Base-by-base conservation (phyloP, 2,797 vertebrate genomes). In the Pantherophis alleghaniensis region DNA sequence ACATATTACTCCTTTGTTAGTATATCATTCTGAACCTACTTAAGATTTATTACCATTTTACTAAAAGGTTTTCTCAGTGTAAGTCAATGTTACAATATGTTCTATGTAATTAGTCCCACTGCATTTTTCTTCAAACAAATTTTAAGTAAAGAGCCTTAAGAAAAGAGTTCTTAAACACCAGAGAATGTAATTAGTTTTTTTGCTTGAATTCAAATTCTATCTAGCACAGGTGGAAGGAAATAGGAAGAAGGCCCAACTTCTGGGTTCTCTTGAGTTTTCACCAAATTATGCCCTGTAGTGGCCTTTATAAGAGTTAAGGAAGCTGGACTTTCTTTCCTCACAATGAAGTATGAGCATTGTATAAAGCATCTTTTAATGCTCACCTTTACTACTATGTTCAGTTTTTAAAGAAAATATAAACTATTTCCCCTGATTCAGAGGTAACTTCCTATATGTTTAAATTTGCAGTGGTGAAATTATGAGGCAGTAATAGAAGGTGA, bases 91-190 rank as follows among this genome's bases (percentile, higher is more conserved):
- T 89, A 83, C 90, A 13, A 3, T 20, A 92, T 90, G 94, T 88
- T 32, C 69, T 42, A 32, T 88, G 56, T 92, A 93, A 88, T 90
- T 79, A 91, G 92, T 1, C 86, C 91, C 89, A 89, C 93, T 74
- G 42, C 87, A 55, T 3, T 91, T 14, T 26, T 83, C 90, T 89
- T 90, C 88, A 95, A 92, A 91, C 0, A 87, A 10, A 86, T 37
- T 10, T 47, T 83, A 32, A 12, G 37, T 90, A 26, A n/a, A 14
- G 5, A 32, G 57, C 6, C 42, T 37, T 57, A 24, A 83, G 42
- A 47, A 83, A 83, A 24, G 42, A 12, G 47, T 59, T 37, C 57
- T 0, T 53, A 63, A 24, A 1, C 89, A 86, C 92, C 74, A 74
- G 91, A 28, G 13, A 74, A 86, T 10, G 88, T 79, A 90, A 86